phyloP scores from a whole-genome alignment of 2,888 invertebrate species.

The Cephonodes hylas region DNA sequence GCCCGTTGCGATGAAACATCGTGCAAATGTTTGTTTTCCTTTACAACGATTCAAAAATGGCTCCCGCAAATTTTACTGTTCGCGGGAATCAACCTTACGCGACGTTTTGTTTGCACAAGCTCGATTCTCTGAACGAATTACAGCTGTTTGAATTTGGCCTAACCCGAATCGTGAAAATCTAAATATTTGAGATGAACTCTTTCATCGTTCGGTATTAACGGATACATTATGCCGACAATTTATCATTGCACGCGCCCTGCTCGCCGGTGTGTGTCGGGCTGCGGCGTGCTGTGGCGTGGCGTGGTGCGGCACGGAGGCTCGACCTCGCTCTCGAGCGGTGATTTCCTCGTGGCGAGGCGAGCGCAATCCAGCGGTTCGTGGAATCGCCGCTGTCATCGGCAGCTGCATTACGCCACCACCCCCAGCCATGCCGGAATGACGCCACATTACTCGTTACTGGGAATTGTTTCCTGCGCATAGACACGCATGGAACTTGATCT shows the following conservation, averaged over 20 bases:
- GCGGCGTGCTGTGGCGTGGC: background rate
- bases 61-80: constrained; percentile 67
- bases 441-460: constrained; percentile 54
- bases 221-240: constrained; percentile 23
- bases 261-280: background rate
- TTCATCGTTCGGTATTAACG: constrained; percentile 25
- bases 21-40: constrained; percentile 71
- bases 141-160: constrained; percentile 53
- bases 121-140: constrained; percentile 58
- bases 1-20: constrained; percentile 64
- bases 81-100: constrained; percentile 54
- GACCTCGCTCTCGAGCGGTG: constrained; percentile 32
- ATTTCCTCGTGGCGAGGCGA: constrained; percentile 47
- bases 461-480: constrained; percentile 57
- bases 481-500: constrained; percentile 39
- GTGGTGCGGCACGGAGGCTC: constrained; percentile 21
- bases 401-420: constrained; percentile 55
- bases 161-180: constrained; percentile 38
- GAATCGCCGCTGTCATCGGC: constrained; percentile 59
- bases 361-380: constrained; percentile 53
- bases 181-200: constrained; percentile 43
- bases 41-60: constrained; percentile 67
- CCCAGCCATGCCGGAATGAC: constrained; percentile 43
- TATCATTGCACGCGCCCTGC: constrained; percentile 18
- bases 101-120: constrained; percentile 68